Conservation (phyloP, 2,888 invertebrate genomes). For the Lycocerus yunnanus region DNA sequence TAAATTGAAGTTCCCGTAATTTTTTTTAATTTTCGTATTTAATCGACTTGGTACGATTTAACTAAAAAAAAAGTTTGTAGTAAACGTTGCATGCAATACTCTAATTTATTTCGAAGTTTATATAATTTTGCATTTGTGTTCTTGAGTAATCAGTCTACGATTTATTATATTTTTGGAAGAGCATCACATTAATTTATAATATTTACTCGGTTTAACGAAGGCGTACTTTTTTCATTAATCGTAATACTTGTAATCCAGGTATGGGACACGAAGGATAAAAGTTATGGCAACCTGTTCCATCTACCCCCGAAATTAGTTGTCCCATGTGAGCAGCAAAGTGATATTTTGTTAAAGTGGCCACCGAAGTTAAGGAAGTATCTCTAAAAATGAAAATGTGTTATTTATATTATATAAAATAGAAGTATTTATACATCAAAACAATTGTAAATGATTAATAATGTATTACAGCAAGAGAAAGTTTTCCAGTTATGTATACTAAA, state of each 20-base stretch:
- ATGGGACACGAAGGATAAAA: constrained; percentile 69
- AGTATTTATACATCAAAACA: neutral
- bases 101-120: neutral
- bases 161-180: neutral
- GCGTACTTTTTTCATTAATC: constrained; percentile 66
- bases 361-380: constrained; percentile 65
- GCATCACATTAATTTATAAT: neutral
- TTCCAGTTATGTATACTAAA: constrained; percentile 37
- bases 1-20: neutral
- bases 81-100: neutral
- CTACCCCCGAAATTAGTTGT: constrained; percentile 66
- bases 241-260: constrained; percentile 64
- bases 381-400: constrained; percentile 50
- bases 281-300: constrained; percentile 69
- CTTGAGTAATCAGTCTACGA: neutral
- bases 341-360: constrained; percentile 66
- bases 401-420: neutral
- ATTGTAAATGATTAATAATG: neutral
- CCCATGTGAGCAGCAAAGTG: constrained; percentile 73
- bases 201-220: constrained; percentile 45
- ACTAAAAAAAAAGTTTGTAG: too few relatives aligned
- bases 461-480: constrained; percentile 37
- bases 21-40: neutral
- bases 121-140: neutral
- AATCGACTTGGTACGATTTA: neutral